Evolutionary conservation across 2,797 vertebrate genomes (phyloP).

Genomic region (Epinephelus awoara): DNA sequence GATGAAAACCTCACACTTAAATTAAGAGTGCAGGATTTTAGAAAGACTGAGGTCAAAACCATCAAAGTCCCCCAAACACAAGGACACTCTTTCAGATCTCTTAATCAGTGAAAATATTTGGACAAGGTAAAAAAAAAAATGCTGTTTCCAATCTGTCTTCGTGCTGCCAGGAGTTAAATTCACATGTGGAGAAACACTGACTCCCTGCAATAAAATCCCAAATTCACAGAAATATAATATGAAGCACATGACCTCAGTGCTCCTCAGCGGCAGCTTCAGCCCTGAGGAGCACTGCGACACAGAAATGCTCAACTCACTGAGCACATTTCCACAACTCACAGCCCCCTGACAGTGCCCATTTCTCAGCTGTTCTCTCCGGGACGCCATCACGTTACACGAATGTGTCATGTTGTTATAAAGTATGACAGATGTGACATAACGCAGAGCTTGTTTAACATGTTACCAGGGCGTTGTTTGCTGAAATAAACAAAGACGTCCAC

Average conservation of each 20-base stretch:
- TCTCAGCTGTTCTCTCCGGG: not conserved
- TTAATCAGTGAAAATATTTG: not conserved
- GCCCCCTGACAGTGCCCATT: not conserved
- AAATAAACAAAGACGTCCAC: constrained; percentile 38
- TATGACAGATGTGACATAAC: not conserved
- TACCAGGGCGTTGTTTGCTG: constrained; percentile 6
- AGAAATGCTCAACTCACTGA: not conserved
- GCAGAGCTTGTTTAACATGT: constrained; percentile 22
- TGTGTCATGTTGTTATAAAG: constrained; percentile 12
- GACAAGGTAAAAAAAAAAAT: not conserved
- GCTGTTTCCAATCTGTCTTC: not conserved
- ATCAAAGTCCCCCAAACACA: not conserved
- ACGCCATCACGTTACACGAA: not conserved
- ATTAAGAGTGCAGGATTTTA: not conserved
- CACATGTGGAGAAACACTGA: not conserved
- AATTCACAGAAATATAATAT: not conserved
- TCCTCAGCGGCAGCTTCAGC: not conserved
- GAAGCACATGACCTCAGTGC: not conserved
- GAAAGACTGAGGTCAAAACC: not conserved
- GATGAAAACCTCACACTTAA: not conserved
- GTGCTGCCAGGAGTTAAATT: not conserved
- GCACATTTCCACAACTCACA: not conserved
- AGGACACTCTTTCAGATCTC: too few species aligned
- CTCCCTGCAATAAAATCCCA: not conserved
- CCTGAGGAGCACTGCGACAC: not conserved